A percentile compares a stretch with the other conserved stretches of the same genome.
phyloP scores from a whole-genome alignment of 92 coral and sea anemone genomes.

The Epizoanthus rinbou region DNA sequence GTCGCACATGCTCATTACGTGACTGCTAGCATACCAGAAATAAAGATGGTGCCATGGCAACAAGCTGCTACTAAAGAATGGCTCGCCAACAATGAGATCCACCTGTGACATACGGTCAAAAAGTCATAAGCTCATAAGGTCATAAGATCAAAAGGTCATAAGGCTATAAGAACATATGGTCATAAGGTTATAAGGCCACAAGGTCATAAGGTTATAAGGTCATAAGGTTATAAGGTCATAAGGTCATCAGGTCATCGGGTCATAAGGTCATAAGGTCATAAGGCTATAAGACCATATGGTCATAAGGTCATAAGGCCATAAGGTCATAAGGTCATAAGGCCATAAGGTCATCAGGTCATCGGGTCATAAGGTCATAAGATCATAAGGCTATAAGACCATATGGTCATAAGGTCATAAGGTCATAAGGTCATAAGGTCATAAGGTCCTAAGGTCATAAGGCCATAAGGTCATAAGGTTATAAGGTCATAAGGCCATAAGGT shows the following conservation, averaged over 20 bases:
- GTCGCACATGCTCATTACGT: constrained; percentile 40
- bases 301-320: neutral
- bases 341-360: neutral
- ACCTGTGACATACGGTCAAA: constrained; percentile 49
- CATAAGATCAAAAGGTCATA: neutral
- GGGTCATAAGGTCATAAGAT: neutral
- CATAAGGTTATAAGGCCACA: neutral
- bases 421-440: neutral
- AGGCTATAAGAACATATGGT: neutral
- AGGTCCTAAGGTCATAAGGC: neutral
- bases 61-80: constrained; percentile 80
- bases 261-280: neutral
- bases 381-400: neutral
- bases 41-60: constrained; percentile 95
- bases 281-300: neutral
- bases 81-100: constrained; percentile 92
- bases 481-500: neutral
- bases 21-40: constrained; percentile 91
- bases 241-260: neutral
- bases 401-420: neutral
- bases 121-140: neutral
- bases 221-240: neutral
- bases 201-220: neutral
- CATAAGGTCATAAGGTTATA: neutral
- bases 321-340: neutral